Evolutionary conservation across 92 coral and sea anemone genomes (phyloP), one percentile per base, ranked within the genome.

Genomic region (Blastomussa wellsi): DNA sequence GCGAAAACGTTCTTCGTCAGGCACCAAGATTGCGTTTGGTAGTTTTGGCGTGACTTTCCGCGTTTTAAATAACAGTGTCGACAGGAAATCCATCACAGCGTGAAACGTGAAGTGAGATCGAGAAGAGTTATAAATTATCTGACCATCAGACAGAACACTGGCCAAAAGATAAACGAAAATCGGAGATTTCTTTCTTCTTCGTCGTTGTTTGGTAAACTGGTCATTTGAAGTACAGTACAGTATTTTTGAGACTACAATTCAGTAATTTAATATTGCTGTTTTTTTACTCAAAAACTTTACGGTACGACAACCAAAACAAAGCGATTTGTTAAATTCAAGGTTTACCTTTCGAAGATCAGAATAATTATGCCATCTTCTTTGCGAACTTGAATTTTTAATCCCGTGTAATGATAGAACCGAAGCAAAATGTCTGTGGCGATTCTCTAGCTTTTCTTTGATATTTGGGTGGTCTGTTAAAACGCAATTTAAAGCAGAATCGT

Each of bases 21-120:
- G 22, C 47, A 14, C 5, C 80, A 7, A 44, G 29, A 38, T 9
- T 29, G 33, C 9, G 33, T 57, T 13, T 36, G 51, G 24, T 32
- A 42, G 14, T 51, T 33, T 26, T 79, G 15, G 82, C 72, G 82
- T 79, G 82, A 79, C 82, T 60, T 59, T 31, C 36, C 31, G n/a
- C n/a, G 33, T 22, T 41, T 72, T 42, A 53, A 13, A 79, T 38
- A n/a, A n/a, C n/a, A n/a, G n/a, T n/a, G n/a, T n/a, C n/a, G 38
- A 60, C 82, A 64, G 12, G 55, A 79, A 60, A 79, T 13, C 48
- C 13, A 16, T 41, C 55, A n/a, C 72, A 59, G 72, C 73, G 44
- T 79, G 72, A 64, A 62, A 41, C 36, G 59, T 64, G 82, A 77
- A 44, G 33, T 8, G 37, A 36, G 48, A 49, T 76, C 38, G 8